Evolutionary conservation across 2,888 invertebrate genomes (phyloP).

Genomic region (Sceliomorpha sp.): DNA sequence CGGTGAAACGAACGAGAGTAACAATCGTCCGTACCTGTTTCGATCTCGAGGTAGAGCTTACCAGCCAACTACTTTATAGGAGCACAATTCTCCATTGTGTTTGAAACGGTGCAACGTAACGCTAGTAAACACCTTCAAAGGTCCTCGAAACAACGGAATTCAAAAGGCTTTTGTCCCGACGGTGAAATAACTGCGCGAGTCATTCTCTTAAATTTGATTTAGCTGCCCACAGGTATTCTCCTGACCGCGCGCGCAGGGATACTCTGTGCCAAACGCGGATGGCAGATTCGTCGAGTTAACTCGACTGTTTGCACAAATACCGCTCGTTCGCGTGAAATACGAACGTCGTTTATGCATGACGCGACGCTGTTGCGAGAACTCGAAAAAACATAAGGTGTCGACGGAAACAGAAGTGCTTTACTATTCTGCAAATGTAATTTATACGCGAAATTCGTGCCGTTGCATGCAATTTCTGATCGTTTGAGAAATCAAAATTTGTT

Average conservation of each 20-base stretch:
- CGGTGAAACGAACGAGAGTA: conserved; percentile 41
- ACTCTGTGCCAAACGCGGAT: conserved; percentile 23
- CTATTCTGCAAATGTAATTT: too few species aligned
- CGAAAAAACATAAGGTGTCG: conserved; percentile 1
- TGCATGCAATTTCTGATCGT: too few species aligned
- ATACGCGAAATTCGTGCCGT: too few species aligned
- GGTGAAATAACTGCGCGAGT: conserved; percentile 72
- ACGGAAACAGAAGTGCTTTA: not conserved
- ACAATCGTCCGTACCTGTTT: conserved; percentile 46
- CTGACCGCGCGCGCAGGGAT: conserved; percentile 13
- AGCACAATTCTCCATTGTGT: conserved; percentile 68
- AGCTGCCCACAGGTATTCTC: conserved; percentile 50
- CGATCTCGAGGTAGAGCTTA: conserved; percentile 49
- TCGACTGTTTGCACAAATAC: conserved; percentile 21
- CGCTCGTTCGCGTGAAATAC: conserved; percentile 15
- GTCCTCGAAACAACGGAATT: conserved; percentile 71
- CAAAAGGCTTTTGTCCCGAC: conserved; percentile 74
- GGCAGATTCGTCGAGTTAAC: conserved; percentile 33
- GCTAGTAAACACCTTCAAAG: conserved; percentile 67
- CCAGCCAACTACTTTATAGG: conserved; percentile 57
- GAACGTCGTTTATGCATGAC: not conserved
- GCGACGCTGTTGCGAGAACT: not conserved
- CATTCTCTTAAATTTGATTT: conserved; percentile 79
- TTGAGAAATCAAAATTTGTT: too few species aligned
- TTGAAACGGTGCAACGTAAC: conserved; percentile 49